phyloP scores from a whole-genome alignment of 2,797 vertebrate genomes.

The Lithobates pipiens region DNA sequence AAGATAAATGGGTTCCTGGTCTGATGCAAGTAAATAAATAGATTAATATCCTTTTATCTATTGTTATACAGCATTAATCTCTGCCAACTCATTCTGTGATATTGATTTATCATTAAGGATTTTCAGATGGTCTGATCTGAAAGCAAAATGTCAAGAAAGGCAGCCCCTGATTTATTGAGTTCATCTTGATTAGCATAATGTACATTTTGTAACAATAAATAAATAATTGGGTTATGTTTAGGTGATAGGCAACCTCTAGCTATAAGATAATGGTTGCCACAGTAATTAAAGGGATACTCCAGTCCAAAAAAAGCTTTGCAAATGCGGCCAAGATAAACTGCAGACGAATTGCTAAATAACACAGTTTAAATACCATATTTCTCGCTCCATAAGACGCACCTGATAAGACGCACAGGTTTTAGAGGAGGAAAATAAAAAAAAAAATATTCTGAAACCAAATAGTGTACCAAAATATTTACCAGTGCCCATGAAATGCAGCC shows the following conservation, averaged over 20 bases:
- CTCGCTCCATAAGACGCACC: too few species aligned
- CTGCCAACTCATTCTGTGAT: slow-evolving; percentile 12
- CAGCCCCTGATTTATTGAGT: not conserved
- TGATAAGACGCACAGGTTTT: too few species aligned
- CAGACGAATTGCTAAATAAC: too few species aligned
- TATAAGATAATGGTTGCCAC: too few species aligned
- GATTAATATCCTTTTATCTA: not conserved
- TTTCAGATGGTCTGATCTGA: slow-evolving; percentile 5
- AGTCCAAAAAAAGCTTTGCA: not conserved
- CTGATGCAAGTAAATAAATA: not conserved
- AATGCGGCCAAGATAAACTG: too few species aligned
- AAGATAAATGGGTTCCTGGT: not conserved
- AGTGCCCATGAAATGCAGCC: too few species aligned
- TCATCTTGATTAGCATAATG: slow-evolving; percentile 14
- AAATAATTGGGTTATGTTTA: not conserved
- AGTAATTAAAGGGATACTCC: not conserved
- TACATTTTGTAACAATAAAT: not conserved
- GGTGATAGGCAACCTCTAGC: not conserved
- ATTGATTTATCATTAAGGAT: slow-evolving; percentile 33
- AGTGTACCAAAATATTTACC: too few species aligned
- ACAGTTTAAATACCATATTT: too few species aligned
- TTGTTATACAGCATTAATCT: not conserved
- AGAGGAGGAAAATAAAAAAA: too few species aligned
- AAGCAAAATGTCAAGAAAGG: slow-evolving; percentile 4
- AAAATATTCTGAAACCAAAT: too few species aligned